phyloP scores from a whole-genome alignment of 1,140 invertebrate genomes.

The Megalonaias nervosa region DNA sequence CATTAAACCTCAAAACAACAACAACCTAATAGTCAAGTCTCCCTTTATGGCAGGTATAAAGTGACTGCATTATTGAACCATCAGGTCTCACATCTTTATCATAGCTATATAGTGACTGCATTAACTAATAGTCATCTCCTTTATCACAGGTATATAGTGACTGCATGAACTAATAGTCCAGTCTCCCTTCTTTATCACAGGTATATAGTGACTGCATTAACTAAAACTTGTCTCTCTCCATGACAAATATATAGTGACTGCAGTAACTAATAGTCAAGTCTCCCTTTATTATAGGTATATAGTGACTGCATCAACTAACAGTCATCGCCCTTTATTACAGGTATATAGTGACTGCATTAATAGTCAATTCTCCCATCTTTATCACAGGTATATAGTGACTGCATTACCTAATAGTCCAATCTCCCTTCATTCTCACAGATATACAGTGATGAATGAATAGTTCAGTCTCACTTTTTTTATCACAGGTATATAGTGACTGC shows the following conservation, averaged over 20 bases:
- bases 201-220: constrained; percentile 62
- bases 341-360: constrained; percentile 62
- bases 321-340: constrained; percentile 32
- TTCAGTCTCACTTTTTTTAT: constrained; percentile 77
- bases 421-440: no score
- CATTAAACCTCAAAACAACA: no score
- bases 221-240: constrained; percentile 77
- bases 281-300: no score
- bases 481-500: constrained; percentile 15
- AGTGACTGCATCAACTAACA: no score
- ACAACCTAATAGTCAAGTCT: no score
- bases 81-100: no score
- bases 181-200: constrained; percentile 38
- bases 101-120: no score
- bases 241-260: constrained; percentile 14
- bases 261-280: no score
- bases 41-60: no score
- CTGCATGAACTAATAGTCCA: constrained; percentile 43
- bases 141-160: constrained; percentile 67
- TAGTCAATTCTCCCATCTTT: constrained; percentile 76
- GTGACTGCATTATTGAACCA: no score
- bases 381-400: constrained; percentile 66
- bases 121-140: background rate
- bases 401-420: no score
- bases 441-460: no score